A percentile compares a stretch with the other conserved stretches of the same genome.
These are phyloP conservation scores for Euwallacea fornicatus DNA, from an alignment of 1,140 invertebrate genomes.

Conservation along the genomic window DNA sequence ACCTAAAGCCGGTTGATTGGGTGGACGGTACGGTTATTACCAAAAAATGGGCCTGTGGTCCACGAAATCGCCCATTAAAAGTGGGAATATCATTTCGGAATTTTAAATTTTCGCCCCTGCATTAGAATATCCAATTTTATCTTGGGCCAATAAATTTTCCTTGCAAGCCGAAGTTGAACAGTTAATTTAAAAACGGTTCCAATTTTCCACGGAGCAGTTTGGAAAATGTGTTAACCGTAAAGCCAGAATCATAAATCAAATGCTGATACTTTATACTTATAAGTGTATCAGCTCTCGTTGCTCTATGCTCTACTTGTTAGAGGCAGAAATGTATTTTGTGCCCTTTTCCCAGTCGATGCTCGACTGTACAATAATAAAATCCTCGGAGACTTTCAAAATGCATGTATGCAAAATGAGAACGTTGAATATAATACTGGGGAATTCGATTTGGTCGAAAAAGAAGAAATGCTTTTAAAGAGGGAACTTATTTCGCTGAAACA, in stretches of 20 bases:
- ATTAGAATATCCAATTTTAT: conserved; percentile 27
- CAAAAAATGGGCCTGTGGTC: not conserved
- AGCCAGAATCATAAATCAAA: conserved; percentile 20
- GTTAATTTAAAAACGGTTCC: conserved; percentile 32
- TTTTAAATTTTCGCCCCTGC: conserved; percentile 10
- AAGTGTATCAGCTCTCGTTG: too few relatives aligned
- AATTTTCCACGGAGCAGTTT: conserved; percentile 29
- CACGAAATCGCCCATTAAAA: conserved; percentile 11
- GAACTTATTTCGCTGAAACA: too few relatives aligned
- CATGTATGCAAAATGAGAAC: not conserved
- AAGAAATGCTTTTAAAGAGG: not conserved
- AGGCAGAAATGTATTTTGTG: too few relatives aligned
- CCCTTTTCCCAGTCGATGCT: too few relatives aligned
- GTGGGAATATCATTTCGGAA: conserved; percentile 11
- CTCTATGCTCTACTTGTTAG: too few relatives aligned
- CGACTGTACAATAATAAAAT: too few relatives aligned
- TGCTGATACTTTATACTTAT: conserved; percentile 13
- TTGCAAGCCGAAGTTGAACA: conserved; percentile 26
- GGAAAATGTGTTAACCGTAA: conserved; percentile 30
- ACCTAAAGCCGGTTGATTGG: not conserved
- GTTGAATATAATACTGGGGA: not conserved
- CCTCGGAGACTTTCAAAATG: not conserved
- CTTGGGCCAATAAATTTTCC: conserved; percentile 29
- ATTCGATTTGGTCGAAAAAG: conserved; percentile 5
- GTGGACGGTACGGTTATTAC: not conserved